Conservation (phyloP, 2,797 vertebrate species). For the Chloroceryle amazona region DNA sequence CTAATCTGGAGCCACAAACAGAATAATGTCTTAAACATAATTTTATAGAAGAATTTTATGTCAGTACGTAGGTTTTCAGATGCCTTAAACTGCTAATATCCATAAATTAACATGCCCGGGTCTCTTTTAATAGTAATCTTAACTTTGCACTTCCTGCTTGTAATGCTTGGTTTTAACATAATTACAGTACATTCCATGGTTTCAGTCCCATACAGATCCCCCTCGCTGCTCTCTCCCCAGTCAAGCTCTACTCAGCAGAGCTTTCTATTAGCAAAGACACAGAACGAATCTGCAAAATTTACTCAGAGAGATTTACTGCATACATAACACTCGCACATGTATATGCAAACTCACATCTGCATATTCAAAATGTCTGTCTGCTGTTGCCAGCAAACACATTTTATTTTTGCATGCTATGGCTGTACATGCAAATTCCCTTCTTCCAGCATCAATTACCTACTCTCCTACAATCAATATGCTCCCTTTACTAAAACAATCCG, state of each 20-base stretch:
- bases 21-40: not conserved
- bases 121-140: conserved; percentile 43
- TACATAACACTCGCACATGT: not conserved
- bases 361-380: conserved; percentile 9
- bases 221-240: not conserved
- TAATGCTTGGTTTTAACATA: conserved; percentile 4
- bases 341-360: conserved; percentile 29
- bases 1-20: conserved; percentile 33
- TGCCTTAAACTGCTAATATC: conserved; percentile 47
- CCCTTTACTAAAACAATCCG: not conserved
- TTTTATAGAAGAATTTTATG: conserved; percentile 20
- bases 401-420: conserved; percentile 1
- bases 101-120: conserved; percentile 26
- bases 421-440: conserved; percentile 26
- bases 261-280: not conserved
- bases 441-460: not conserved
- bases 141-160: conserved; percentile 31
- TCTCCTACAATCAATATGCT: not conserved
- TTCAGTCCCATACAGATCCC: not conserved
- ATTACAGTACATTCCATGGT: conserved; percentile 9
- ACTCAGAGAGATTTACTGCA: not conserved
- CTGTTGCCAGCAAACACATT: not conserved
- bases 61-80: not conserved
- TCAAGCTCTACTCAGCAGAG: not conserved
- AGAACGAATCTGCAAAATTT: conserved; percentile 21